These are phyloP conservation scores for Oenanthe oenanthe DNA, from an alignment of 2,113 vertebrate species.

Conservation along the genomic window DNA sequence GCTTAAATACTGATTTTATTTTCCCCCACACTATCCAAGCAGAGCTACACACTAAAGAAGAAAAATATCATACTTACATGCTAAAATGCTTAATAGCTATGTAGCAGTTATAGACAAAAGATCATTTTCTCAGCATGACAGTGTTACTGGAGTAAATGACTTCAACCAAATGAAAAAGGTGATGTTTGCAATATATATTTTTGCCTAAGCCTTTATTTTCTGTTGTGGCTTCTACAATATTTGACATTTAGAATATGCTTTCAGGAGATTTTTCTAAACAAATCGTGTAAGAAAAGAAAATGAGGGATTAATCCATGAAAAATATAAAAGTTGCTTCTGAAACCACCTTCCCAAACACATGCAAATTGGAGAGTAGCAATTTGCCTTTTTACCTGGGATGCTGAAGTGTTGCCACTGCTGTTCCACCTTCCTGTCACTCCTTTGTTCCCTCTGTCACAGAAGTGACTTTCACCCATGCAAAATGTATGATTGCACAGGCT, in stretches of 20 bases:
- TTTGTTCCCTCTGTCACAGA: constrained; percentile 23
- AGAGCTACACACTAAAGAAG: background rate
- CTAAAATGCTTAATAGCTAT: constrained; percentile 58
- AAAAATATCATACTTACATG: constrained; percentile 42
- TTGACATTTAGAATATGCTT: constrained; percentile 28
- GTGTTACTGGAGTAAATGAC: constrained; percentile 59
- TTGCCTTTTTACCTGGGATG: background rate
- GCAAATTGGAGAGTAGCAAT: background rate
- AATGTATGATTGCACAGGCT: constrained; percentile 47
- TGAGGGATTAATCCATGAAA: background rate
- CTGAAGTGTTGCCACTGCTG: background rate
- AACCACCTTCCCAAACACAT: background rate
- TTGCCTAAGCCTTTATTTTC: constrained; percentile 41
- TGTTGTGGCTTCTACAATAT: background rate
- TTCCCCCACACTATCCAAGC: background rate
- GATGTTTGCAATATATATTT: constrained; percentile 38
- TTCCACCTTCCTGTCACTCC: constrained; percentile 18
- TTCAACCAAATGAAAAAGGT: constrained; percentile 38
- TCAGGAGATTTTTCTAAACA: constrained; percentile 35
- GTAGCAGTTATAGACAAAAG: constrained; percentile 57
- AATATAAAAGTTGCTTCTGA: background rate
- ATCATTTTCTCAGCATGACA: constrained; percentile 64
- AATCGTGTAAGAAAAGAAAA: background rate
- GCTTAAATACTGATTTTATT: background rate
- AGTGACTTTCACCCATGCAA: constrained; percentile 45